Conservation (phyloP, 2,888 invertebrate species). For the Bugula neritina region DNA sequence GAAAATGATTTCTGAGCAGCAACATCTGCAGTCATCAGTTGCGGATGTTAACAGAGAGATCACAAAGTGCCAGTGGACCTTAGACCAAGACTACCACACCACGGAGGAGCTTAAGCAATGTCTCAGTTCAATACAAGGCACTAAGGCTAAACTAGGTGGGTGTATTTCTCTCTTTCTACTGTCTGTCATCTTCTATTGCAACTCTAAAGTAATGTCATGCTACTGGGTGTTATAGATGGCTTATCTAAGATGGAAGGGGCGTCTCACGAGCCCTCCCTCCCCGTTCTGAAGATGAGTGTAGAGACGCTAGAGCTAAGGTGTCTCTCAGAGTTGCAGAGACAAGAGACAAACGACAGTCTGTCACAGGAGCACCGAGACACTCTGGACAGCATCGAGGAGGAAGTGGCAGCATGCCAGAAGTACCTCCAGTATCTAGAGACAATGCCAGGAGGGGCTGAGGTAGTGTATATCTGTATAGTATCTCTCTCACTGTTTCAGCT, state of each 20-base stretch:
- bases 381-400: constrained; percentile 14
- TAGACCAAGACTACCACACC: constrained; percentile 15
- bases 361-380: constrained; percentile 12
- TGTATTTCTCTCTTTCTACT: too few relatives aligned
- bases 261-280: constrained; percentile 1
- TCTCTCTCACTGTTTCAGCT: too few relatives aligned
- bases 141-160: constrained; percentile 14
- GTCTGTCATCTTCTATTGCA: too few relatives aligned
- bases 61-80: constrained; percentile 12
- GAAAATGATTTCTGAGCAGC: constrained; percentile 5
- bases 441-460: constrained; percentile 20
- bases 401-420: constrained; percentile 18
- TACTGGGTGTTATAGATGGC: background rate
- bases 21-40: background rate
- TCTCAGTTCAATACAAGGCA: background rate
- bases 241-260: background rate
- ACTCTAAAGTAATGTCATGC: too few relatives aligned
- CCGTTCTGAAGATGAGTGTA: constrained; percentile 1
- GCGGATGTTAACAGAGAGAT: constrained; percentile 15
- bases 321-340: constrained; percentile 19
- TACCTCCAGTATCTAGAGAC: constrained; percentile 1
- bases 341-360: background rate
- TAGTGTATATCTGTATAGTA: background rate
- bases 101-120: background rate
- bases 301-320: constrained; percentile 11